phyloP scores from a whole-genome alignment of 2,113 vertebrate species.

The Alosa alosa region DNA sequence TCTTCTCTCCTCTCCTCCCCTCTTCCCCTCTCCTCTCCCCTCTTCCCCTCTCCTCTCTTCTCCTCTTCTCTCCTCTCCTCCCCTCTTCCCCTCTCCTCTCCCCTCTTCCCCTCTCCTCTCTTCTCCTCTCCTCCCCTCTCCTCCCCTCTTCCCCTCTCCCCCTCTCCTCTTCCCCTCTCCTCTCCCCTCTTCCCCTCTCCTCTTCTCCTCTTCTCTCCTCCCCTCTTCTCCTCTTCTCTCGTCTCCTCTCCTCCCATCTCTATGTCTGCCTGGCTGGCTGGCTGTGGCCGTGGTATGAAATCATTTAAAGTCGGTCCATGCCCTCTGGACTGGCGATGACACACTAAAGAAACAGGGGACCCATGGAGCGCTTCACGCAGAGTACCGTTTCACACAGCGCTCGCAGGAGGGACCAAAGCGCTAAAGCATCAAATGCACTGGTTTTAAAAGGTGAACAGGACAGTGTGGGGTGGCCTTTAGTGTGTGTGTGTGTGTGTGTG shows the following conservation, averaged over 20 bases:
- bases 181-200: no score
- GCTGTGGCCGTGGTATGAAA: not conserved
- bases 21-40: not conserved
- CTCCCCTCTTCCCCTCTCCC: not conserved
- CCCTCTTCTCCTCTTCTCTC: no score
- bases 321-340: not conserved
- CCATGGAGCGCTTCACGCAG: not conserved
- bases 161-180: no score
- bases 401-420: not conserved
- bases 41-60: no score
- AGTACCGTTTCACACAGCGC: not conserved
- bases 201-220: not conserved
- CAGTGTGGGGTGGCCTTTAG: not conserved
- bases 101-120: not conserved
- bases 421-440: not conserved
- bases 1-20: not conserved
- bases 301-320: not conserved
- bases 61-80: no score
- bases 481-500: not conserved
- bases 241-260: not conserved
- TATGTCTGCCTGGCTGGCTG: not conserved
- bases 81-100: no score
- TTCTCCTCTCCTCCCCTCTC: not conserved
- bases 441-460: not conserved
- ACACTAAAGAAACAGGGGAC: not conserved